Percentiles rank a stretch among this genome's conserved stretches.
Conservation (phyloP, 2,113 vertebrate species). For the Gasterosteus nipponicus region DNA sequence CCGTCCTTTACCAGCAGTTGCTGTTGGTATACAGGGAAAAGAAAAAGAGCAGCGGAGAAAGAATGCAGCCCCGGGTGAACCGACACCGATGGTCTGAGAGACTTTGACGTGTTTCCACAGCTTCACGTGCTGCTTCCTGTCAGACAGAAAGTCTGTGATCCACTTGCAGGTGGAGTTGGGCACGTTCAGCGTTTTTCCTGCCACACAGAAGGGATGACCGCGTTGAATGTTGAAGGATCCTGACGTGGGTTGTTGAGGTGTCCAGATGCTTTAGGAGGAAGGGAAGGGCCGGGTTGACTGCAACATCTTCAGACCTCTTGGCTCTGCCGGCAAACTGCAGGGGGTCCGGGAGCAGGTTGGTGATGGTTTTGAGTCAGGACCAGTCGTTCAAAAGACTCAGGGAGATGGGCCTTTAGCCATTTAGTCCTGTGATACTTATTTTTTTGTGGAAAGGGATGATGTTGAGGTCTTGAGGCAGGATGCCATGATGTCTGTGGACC, state of each 20-base stretch:
- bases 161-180: neutral
- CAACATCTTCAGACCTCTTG: neutral
- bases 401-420: too few relatives aligned
- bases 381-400: too few relatives aligned
- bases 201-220: neutral
- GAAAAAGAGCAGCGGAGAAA: neutral
- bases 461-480: neutral
- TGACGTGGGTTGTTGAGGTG: neutral
- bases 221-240: neutral
- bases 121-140: too few relatives aligned
- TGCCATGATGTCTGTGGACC: neutral
- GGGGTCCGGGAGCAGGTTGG: too few relatives aligned
- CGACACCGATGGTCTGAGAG: neutral
- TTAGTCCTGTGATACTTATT: too few relatives aligned
- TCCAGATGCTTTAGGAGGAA: neutral
- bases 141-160: neutral
- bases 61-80: neutral
- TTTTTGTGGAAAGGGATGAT: too few relatives aligned
- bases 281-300: neutral
- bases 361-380: too few relatives aligned
- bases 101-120: neutral
- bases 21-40: too few relatives aligned
- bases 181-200: neutral
- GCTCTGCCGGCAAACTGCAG: neutral
- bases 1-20: too few relatives aligned